Evolutionary conservation across 2,888 invertebrate species (phyloP).

Genomic region (Chloroclystis v-ata): DNA sequence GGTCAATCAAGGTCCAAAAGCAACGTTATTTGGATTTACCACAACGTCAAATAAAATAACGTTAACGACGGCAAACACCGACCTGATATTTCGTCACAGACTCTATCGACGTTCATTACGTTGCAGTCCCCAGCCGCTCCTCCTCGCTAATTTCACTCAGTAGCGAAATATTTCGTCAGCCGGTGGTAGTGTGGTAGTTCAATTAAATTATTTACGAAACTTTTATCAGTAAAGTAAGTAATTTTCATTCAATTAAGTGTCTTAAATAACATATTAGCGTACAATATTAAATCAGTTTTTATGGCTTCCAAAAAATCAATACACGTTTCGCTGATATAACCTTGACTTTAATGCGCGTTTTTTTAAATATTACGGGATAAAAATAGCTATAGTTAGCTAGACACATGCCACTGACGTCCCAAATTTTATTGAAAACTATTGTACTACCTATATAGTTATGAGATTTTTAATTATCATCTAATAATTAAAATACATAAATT

Average conservation of each 20-base stretch:
- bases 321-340: conserved; percentile 20
- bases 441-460: not conserved
- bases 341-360: conserved; percentile 27
- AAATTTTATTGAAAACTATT: not conserved
- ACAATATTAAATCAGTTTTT: too few species aligned
- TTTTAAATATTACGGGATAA: conserved; percentile 20
- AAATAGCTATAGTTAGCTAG: conserved; percentile 22
- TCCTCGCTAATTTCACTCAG: conserved; percentile 5
- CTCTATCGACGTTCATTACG: too few species aligned
- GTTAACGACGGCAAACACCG: too few species aligned
- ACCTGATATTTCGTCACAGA: too few species aligned
- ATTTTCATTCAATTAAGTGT: not conserved
- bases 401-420: not conserved
- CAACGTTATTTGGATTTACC: too few species aligned
- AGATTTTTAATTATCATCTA: not conserved
- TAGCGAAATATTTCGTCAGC: conserved; percentile 25
- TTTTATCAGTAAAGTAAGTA: conserved; percentile 9
- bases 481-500: not conserved
- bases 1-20: too few species aligned
- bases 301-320: not conserved
- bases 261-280: too few species aligned
- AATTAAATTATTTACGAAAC: conserved; percentile 19
- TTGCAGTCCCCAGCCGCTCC: not conserved
- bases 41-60: too few species aligned
- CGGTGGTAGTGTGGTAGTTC: conserved; percentile 27